phyloP scores from a whole-genome alignment of 1,140 invertebrate species.

The Drosophila paulistorum region DNA sequence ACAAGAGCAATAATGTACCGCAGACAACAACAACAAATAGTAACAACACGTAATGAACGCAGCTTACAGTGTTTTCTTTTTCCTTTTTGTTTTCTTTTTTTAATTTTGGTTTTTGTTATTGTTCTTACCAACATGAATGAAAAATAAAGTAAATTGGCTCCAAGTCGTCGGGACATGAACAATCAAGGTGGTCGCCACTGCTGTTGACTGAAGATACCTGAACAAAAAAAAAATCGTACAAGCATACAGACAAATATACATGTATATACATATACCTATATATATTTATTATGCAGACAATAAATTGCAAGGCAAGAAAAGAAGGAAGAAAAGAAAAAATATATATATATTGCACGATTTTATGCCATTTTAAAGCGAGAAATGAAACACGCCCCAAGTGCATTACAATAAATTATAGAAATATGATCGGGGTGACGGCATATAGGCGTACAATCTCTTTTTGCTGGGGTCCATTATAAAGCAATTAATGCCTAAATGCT shows the following conservation, averaged over 20 bases:
- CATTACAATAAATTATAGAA: constrained; percentile 82
- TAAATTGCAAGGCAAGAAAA: constrained; percentile 57
- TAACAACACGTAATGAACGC: constrained; percentile 79
- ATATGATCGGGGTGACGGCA: constrained; percentile 53
- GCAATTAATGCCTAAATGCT: constrained; percentile 67
- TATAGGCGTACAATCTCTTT: background rate
- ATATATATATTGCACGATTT: constrained; percentile 60
- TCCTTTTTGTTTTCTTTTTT: constrained; percentile 21
- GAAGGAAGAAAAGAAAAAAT: constrained; percentile 5
- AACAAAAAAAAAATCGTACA: constrained; percentile 32
- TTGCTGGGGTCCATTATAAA: constrained; percentile 63
- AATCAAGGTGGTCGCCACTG: constrained; percentile 59
- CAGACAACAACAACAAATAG: constrained; percentile 68
- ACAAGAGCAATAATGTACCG: constrained; percentile 78
- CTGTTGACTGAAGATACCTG: constrained; percentile 46
- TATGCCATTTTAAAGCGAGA: constrained; percentile 81
- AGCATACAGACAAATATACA: constrained; percentile 10
- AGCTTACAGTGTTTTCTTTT: constrained; percentile 58
- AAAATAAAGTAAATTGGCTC: constrained; percentile 74
- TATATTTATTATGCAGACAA: constrained; percentile 54
- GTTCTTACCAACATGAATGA: constrained; percentile 49
- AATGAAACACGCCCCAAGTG: constrained; percentile 80
- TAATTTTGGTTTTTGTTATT: constrained; percentile 41
- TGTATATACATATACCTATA: constrained; percentile 34
- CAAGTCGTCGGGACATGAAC: constrained; percentile 63